Conservation (phyloP, 1,140 invertebrate species). For the Drosophila setifemur region DNA sequence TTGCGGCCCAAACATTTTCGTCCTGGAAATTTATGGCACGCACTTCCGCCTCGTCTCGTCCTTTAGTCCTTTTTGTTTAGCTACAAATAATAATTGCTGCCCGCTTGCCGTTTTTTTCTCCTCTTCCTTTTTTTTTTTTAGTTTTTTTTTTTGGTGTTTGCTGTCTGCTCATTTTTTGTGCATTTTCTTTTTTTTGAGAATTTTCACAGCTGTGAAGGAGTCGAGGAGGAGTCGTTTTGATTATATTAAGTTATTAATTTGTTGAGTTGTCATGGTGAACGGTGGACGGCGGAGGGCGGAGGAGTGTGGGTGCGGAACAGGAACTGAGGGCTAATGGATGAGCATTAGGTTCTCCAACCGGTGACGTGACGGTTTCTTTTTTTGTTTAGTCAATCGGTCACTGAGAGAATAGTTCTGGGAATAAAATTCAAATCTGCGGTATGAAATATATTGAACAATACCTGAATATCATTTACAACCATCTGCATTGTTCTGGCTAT, state of each 20-base stretch:
- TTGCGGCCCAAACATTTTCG: constrained; percentile 60
- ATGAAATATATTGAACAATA: too few relatives aligned
- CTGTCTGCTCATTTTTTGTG: constrained; percentile 3
- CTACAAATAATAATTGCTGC: constrained; percentile 78
- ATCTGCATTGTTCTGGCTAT: too few relatives aligned
- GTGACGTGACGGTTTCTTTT: too few relatives aligned
- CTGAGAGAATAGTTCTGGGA: too few relatives aligned
- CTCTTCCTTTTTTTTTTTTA: too few relatives aligned
- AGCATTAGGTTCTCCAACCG: constrained; percentile 24
- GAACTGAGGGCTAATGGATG: constrained; percentile 15
- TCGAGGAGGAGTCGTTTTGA: constrained; percentile 60
- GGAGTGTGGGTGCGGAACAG: too few relatives aligned
- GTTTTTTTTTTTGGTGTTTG: constrained; percentile 4
- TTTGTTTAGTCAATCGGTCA: constrained; percentile 53
- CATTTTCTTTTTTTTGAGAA: constrained; percentile 70
- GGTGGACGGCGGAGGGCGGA: constrained; percentile 10
- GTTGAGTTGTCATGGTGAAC: constrained; percentile 77
- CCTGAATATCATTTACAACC: too few relatives aligned
- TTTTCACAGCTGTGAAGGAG: constrained; percentile 69
- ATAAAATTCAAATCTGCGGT: too few relatives aligned
- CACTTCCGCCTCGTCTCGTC: constrained; percentile 68
- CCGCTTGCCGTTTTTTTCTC: constrained; percentile 55
- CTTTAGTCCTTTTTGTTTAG: constrained; percentile 43
- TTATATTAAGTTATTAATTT: constrained; percentile 81
- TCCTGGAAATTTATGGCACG: constrained; percentile 79